Percentiles rank a stretch among this genome's conserved stretches.
phyloP scores from a whole-genome alignment of 2,888 invertebrate species.

The Pseudococcus jackbeardsleyi region DNA sequence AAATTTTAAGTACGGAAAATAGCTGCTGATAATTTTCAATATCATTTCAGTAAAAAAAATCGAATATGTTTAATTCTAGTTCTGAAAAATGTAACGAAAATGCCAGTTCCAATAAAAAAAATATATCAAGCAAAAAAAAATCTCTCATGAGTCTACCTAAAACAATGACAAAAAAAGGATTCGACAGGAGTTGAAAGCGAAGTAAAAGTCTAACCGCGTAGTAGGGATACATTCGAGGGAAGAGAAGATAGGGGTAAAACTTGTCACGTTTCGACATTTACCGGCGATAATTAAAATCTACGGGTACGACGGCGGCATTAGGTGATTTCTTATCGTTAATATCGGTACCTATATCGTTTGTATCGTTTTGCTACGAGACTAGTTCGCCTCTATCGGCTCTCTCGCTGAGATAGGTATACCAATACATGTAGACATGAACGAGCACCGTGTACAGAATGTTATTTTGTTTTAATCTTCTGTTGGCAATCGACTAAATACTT shows the following conservation, averaged over 20 bases:
- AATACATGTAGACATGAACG: neutral
- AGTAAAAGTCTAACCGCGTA: neutral
- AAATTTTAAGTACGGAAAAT: too few species aligned
- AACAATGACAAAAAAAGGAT: neutral
- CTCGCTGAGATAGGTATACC: neutral
- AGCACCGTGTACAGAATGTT: neutral
- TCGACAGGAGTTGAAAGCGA: neutral
- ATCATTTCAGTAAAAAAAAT: too few species aligned
- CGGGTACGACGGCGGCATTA: neutral
- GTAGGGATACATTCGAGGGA: neutral
- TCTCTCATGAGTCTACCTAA: neutral
- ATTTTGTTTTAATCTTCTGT: neutral
- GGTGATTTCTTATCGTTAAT: slow-evolving; percentile 12
- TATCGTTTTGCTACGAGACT: slow-evolving; percentile 6
- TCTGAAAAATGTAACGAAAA: too few species aligned
- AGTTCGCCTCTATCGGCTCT: neutral
- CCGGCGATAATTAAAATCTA: slow-evolving; percentile 5
- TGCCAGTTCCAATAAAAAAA: too few species aligned
- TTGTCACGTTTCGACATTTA: slow-evolving; percentile 27
- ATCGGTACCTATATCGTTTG: neutral
- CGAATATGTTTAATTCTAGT: too few species aligned
- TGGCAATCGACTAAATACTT: neutral
- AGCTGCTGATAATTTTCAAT: too few species aligned
- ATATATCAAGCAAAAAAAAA: too few species aligned
- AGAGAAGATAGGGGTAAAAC: neutral